phyloP scores from a whole-genome alignment of 1,140 invertebrate genomes.

The Trichonephila clavipes region DNA sequence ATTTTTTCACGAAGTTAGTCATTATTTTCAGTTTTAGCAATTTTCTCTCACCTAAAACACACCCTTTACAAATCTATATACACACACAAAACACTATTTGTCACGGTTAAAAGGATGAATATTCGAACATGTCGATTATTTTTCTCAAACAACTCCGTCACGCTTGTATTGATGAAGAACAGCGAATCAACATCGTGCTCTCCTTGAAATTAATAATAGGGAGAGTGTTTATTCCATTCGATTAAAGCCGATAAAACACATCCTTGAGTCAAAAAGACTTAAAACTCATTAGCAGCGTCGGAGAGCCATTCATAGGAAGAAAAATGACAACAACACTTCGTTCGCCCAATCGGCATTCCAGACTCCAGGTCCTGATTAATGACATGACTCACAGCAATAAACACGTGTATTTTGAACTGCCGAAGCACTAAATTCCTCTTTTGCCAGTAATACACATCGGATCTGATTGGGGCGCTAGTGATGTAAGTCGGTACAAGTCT shows the following conservation, averaged over 20 bases:
- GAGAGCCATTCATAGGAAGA: constrained; percentile 36
- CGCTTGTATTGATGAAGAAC: neutral
- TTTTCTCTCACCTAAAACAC: no score
- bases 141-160: neutral
- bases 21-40: no score
- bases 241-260: constrained; percentile 46
- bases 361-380: constrained; percentile 56
- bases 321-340: constrained; percentile 47
- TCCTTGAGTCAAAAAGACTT: constrained; percentile 55
- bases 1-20: no score
- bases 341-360: constrained; percentile 11
- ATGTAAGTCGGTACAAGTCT: neutral
- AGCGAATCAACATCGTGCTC: neutral
- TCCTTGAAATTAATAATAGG: constrained; percentile 21
- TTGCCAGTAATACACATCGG: neutral
- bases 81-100: no score
- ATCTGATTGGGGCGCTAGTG: neutral
- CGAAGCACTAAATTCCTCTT: constrained; percentile 27
- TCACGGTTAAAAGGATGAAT: no score
- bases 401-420: constrained; percentile 56
- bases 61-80: no score
- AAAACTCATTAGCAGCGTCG: constrained; percentile 55
- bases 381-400: constrained; percentile 49
- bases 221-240: constrained; percentile 15
- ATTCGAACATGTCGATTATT: no score